Evolutionary conservation across 2,797 vertebrate genomes (phyloP), one percentile per base, ranked within the genome.

Genomic region (Tokudaia muenninki): DNA sequence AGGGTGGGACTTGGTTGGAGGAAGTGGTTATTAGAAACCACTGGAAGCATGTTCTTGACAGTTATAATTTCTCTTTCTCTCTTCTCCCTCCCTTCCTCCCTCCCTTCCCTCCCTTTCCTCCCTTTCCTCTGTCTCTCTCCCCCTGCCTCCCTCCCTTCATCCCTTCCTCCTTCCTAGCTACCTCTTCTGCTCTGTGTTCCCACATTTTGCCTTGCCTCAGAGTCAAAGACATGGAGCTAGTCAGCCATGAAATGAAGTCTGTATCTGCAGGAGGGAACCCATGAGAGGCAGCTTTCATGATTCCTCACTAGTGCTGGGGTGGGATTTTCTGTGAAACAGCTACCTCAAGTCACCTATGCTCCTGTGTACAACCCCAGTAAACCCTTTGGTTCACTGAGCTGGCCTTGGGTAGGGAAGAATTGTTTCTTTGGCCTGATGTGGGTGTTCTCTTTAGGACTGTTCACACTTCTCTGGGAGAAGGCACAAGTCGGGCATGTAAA

Each of bases 61-160:
- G 19, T 22, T 63, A 37, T 17, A 37, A 22, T 24, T 6, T 59
- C 59, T 57, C 19, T 17, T 9, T 2, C 22, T 6, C 41, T 13
- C 41, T 2, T 13, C 14, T 44, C 11, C 13, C 26, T 50, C 34
- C 22, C 44, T 50, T 12, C 26, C 21, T 17, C 12, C 29, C 34
- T 29, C 1, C 8, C 31, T 7, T 29, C 1, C 8, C 31, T 7
- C 21, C 8, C 34, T n/a, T n/a, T 3, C 13, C 26, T 4, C 12
- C 29, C 6, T 50, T 24, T 44, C 3, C n/a, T 29, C 11, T 26
- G 4, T 29, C 50, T 34, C 44, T n/a, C 29, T 16, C 31, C 14
- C 11, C 24, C 34, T 52, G 9, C 1, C 13, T 29, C 57, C 37
- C 13, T 44, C 7, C 13, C 2, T 63, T 1, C 26, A 17, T 63